Evolutionary conservation across 2,797 vertebrate species (phyloP).

Genomic region (Hippopotamyrus pictus): DNA sequence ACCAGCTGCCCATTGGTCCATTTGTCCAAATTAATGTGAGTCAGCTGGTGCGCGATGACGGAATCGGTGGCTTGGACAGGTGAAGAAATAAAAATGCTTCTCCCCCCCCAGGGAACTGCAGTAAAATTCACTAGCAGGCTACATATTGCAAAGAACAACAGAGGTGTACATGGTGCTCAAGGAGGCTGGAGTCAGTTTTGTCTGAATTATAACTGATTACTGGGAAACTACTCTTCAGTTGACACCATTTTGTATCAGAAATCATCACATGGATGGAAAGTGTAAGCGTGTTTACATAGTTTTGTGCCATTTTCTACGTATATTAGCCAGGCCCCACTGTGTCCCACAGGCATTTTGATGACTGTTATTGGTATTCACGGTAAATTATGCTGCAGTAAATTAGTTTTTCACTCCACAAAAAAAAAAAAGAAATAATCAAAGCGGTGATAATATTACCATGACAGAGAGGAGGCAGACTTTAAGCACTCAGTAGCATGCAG

Average conservation of each 20-base stretch:
- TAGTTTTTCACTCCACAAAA: constrained; percentile 47
- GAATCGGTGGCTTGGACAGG: constrained; percentile 49
- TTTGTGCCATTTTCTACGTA: constrained; percentile 40
- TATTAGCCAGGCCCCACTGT: constrained; percentile 58
- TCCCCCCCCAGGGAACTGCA: constrained; percentile 49
- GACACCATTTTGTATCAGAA: constrained; percentile 18
- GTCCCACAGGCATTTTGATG: constrained; percentile 63
- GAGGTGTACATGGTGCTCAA: background rate
- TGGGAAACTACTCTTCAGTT: constrained; percentile 41
- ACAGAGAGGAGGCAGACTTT: constrained; percentile 1
- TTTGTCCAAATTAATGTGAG: constrained; percentile 50
- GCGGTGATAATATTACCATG: constrained; percentile 49
- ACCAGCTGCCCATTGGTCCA: constrained; percentile 42
- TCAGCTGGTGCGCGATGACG: constrained; percentile 38
- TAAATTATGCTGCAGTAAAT: constrained; percentile 59
- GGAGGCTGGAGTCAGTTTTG: background rate
- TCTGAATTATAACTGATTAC: constrained; percentile 48
- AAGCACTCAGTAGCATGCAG: constrained; percentile 52
- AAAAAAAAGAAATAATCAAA: constrained; percentile 48
- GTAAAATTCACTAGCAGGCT: constrained; percentile 53
- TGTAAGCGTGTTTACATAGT: constrained; percentile 54
- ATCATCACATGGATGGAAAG: constrained; percentile 53
- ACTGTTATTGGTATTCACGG: constrained; percentile 60
- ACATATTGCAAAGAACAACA: constrained; percentile 19
- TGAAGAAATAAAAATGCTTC: constrained; percentile 52